Evolutionary conservation across 2,797 vertebrate genomes (phyloP).

Genomic region (Mycteria americana): DNA sequence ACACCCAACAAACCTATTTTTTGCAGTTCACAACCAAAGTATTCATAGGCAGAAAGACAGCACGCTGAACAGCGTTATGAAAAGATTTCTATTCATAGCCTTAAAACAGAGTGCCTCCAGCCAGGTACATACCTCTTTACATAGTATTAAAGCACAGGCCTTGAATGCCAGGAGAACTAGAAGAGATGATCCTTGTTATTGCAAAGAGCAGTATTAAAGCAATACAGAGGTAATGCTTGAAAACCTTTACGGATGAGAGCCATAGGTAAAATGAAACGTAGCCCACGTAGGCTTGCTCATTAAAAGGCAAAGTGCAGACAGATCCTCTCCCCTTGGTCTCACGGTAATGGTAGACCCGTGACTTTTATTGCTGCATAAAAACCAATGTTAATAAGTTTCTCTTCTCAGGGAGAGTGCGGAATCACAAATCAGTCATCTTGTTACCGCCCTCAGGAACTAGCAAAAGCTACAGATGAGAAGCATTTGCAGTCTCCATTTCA

Average conservation of each 20-base stretch:
- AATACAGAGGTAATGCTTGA: background rate
- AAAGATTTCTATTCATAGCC: background rate
- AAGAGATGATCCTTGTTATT: background rate
- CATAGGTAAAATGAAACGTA: background rate
- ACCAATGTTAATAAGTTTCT: rapidly evolving
- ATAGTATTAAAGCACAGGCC: rapidly evolving
- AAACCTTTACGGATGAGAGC: background rate
- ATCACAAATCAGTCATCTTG: background rate
- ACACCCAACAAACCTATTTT: background rate
- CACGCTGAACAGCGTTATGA: rapidly evolving
- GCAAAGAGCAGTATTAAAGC: background rate
- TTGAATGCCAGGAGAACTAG: background rate
- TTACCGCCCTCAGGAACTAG: background rate
- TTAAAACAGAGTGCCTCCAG: background rate
- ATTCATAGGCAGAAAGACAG: background rate
- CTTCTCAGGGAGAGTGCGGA: background rate
- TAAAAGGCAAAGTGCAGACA: background rate
- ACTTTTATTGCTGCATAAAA: background rate
- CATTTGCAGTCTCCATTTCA: background rate
- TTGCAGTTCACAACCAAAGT: background rate
- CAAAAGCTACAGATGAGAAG: background rate
- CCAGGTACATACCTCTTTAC: background rate
- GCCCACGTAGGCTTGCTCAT: background rate
- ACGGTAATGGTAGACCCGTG: rapidly evolving
- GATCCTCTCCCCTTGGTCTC: background rate